Evolutionary conservation across 1,140 invertebrate species (phyloP).

Genomic region (Zaprionus capensis): DNA sequence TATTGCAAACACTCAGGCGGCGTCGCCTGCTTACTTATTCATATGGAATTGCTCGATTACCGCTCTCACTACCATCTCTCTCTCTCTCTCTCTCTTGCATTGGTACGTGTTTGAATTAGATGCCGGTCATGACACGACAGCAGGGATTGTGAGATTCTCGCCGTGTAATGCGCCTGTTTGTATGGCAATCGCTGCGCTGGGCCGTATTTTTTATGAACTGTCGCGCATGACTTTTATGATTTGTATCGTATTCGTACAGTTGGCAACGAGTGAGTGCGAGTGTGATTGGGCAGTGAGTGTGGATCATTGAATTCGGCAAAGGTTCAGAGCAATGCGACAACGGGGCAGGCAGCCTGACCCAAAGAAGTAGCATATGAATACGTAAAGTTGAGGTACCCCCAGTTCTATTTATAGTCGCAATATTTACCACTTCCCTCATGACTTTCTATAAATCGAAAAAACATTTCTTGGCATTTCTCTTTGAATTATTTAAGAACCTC

Average conservation of each 20-base stretch:
- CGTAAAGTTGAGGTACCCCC: background rate
- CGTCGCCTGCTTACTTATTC: slow-evolving; percentile 75
- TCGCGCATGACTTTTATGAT: slow-evolving; percentile 75
- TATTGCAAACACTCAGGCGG: slow-evolving; percentile 73
- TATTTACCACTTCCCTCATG: background rate
- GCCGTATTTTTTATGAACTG: slow-evolving; percentile 78
- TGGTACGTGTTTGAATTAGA: slow-evolving; percentile 78
- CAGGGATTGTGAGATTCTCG: slow-evolving; percentile 22
- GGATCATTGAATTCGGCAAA: slow-evolving; percentile 72
- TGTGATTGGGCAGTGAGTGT: background rate
- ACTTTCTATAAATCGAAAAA: background rate
- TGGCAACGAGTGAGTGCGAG: slow-evolving; percentile 10
- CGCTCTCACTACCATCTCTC: slow-evolving; percentile 26
- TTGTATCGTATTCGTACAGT: slow-evolving; percentile 62
- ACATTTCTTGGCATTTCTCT: background rate
- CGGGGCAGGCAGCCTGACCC: background rate
- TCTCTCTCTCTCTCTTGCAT: slow-evolving; percentile 37
- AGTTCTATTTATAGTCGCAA: slow-evolving; percentile 10
- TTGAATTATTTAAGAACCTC: too few relatives aligned
- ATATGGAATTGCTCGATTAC: slow-evolving; percentile 80
- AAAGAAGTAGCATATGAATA: background rate
- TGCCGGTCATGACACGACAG: slow-evolving; percentile 62
- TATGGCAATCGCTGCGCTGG: slow-evolving; percentile 72
- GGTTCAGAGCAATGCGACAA: slow-evolving; percentile 60
- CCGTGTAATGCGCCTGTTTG: slow-evolving; percentile 70